A percentile compares a stretch with the other conserved stretches of the same genome.
These are phyloP conservation scores for Strigamia transsilvanica DNA, from an alignment of 2,888 invertebrate species.

Conservation along the genomic window DNA sequence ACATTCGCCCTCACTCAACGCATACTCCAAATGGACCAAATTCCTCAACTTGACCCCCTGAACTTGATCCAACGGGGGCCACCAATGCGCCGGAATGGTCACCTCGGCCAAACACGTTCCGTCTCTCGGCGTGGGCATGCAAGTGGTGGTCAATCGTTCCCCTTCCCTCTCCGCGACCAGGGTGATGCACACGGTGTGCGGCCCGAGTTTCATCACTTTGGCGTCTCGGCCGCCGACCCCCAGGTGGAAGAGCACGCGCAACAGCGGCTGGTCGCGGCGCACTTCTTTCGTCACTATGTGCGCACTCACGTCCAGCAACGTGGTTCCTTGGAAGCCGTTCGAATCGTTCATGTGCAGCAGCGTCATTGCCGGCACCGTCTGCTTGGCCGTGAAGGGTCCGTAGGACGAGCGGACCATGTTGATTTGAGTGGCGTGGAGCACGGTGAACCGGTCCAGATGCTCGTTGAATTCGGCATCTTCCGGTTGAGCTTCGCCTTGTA, in stretches of 20 bases:
- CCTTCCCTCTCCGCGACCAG: constrained; percentile 59
- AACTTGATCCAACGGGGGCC: constrained; percentile 67
- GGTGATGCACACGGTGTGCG: constrained; percentile 52
- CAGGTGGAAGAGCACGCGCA: constrained; percentile 91
- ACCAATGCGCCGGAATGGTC: constrained; percentile 90
- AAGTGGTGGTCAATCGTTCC: constrained; percentile 82
- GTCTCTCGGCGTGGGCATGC: constrained; percentile 90
- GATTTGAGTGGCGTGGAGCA: constrained; percentile 88
- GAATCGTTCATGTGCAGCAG: constrained; percentile 72
- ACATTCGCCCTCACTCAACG: constrained; percentile 51
- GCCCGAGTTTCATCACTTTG: constrained; percentile 25
- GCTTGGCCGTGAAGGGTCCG: constrained; percentile 94
- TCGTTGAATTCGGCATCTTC: constrained; percentile 68
- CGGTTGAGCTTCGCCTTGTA: constrained; percentile 70
- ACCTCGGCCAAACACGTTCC: constrained; percentile 90
- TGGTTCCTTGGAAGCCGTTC: constrained; percentile 53
- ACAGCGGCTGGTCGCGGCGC: constrained; percentile 87
- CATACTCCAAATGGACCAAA: constrained; percentile 52
- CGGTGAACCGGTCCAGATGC: constrained; percentile 74
- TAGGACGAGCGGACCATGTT: constrained; percentile 91
- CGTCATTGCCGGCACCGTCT: constrained; percentile 89
- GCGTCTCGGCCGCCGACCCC: constrained; percentile 69
- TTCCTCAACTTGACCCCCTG: constrained; percentile 50
- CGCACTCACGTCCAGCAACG: constrained; percentile 79
- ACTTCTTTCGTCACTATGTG: constrained; percentile 88